Base-by-base conservation (phyloP, 2,888 invertebrate species). In the Drosophila eohydei region DNA sequence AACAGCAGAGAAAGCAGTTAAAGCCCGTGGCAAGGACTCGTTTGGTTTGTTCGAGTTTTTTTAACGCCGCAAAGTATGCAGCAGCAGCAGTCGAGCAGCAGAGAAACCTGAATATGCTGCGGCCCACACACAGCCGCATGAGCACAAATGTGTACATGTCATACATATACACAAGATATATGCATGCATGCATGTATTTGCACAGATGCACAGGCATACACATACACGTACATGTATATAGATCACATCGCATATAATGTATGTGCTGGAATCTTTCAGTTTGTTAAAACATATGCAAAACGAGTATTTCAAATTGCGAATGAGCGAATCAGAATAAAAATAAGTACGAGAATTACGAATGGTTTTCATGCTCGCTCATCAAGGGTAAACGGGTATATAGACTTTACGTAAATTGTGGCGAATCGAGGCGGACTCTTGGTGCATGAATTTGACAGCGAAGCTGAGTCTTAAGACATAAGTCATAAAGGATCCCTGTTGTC, bases 261-360 rank as follows among this genome's bases (percentile, higher is more conserved):
- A 41, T 36, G 30, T 52, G 14, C 50, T 40, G 32, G 44, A 46
- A 60, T 57, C 73, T 55, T 30, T 68, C 59, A 48, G 64, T 41
- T 69, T 68, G 69, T 14, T 46, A 46, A 72, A 72, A 72, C 72
- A 77, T 80, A 80, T 80, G 78, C 80, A 80, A 76, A 72, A 55
- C 66, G 71, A 67, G 61, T 50, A 71, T 64, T 60, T 60, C 48
- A 46, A 68, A 69, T 74, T 71, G 56, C 63, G 55, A 78, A 78
- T 57, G 56, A 72, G 71, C 59, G 63, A 63, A 34, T 38, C 41
- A 30, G 63, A 54, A 68, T 78, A 65, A 73, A 77, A 68, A 63
- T 73, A 40, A 34, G 62, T 40, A 55, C 51, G 46, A 7, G 62
- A 63, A 59, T 59, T 67, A 57, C 67, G 57, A 46, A 59, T 54